Conservation (phyloP, 2,113 vertebrate genomes). For the Lucifuga dentata region DNA sequence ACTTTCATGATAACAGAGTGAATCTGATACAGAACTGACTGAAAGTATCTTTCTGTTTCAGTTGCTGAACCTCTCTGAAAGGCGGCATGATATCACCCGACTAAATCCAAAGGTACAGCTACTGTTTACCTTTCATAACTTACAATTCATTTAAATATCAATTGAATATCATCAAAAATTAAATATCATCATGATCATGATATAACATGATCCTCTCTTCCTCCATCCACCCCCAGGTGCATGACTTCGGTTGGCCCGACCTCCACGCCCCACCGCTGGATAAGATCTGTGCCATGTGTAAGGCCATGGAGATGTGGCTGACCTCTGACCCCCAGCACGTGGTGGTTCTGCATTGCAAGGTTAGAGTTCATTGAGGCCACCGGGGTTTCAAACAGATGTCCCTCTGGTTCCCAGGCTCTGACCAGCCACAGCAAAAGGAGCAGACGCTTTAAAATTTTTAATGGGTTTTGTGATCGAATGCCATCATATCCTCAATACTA, state of each 20-base stretch:
- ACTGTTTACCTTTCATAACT: background rate
- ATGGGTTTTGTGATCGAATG: too few relatives aligned
- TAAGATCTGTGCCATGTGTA: conserved; percentile 94
- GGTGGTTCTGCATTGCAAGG: conserved; percentile 94
- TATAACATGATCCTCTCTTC: conserved; percentile 6
- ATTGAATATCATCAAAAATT: background rate
- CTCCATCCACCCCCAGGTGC: conserved; percentile 80
- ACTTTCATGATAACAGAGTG: background rate
- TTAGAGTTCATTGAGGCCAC: conserved; percentile 68
- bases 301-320: conserved; percentile 94
- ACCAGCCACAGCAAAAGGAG: background rate
- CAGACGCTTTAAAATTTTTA: conserved; percentile 11
- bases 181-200: background rate
- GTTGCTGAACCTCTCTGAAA: conserved; percentile 93
- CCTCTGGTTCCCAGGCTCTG: conserved; percentile 26
- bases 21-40: background rate
- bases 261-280: conserved; percentile 91
- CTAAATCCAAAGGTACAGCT: conserved; percentile 88
- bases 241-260: conserved; percentile 94
- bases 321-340: conserved; percentile 91
- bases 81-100: conserved; percentile 87
- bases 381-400: conserved; percentile 4
- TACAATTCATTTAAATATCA: background rate
- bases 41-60: conserved; percentile 62
- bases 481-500: too few relatives aligned